Base-by-base conservation (phyloP, 2,888 invertebrate genomes). In the Andrena chrysosceles region DNA sequence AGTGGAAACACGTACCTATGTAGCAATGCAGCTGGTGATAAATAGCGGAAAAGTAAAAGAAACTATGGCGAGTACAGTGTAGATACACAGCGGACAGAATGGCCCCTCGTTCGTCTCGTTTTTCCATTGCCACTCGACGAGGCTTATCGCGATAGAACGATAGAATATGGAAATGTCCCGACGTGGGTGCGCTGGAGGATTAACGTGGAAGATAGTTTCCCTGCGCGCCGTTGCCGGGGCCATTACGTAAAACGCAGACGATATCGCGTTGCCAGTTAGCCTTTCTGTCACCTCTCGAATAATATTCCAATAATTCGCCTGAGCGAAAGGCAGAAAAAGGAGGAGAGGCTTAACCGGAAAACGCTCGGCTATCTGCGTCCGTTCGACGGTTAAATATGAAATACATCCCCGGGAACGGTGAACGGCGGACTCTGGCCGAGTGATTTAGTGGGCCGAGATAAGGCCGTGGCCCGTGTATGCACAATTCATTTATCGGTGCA, bases 151-250 rank as follows among this genome's bases (percentile, higher is more conserved):
- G 79, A 82, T 84, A 56, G 83, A 83, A 83, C 42, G 42, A 42
- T 42, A 42, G 42, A 16, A 42, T 87, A 87, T 83, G 81, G 81
- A 83, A 87, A 87, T 84, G 85, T 75, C 79, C 76, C 72, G 89
- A 85, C 92, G 93, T 92, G 92, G 93, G 93, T 91, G 93, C 90
- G 89, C 88, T 89, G 88, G 87, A 88, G 89, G 87, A 88, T 88
- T 83, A 87, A 80, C 79, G 81, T 89, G 87, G 85, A 89, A 89
- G 88, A 89, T 87, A 85, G 84, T 83, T 89, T 90, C 84, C 86
- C 85, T 77, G 59, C 42, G 42, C 16, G 16, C 42, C 42, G 42
- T 66, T 64, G 62, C 63, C 42, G 16, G 29, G 33, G 26, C 49
- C 35, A 29, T 83, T 81, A 73, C 77, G 77, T 81, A 69, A 77